Base-by-base conservation (phyloP, 2,113 vertebrate genomes). In the Hippocampus barbouri region DNA sequence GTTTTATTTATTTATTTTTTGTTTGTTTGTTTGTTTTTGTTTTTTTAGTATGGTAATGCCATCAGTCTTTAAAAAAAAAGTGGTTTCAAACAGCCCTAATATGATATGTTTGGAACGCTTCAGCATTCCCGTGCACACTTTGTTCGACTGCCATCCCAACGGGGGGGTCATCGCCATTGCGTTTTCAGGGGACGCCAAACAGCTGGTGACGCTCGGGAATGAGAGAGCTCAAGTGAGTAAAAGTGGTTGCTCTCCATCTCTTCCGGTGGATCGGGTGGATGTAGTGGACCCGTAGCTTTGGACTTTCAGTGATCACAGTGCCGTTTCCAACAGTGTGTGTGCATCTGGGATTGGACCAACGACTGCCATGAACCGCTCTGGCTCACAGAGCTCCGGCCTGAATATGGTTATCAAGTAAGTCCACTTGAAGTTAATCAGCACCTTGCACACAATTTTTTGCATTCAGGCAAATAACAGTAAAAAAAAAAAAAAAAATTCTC, bases 301-400 rank as follows among this genome's bases (percentile, higher is more conserved):
- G 3, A 25, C 56, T 5, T 57, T 23, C 21, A 23, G 49, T 62
- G 16, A 66, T 21, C 47, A 51, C 8, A 18, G 61, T 18, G 8
- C 1, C 0, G 59, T 85, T 21, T 79, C 71, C 68, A 40, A 41
- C 83, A 98, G 97, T 80, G 85, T 77, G 87, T 96, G 11, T 92
- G 89, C 78, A 88, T 99, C 74, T 99, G 97, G 97, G 92, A 91
- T 43, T 99, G 97, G 96, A 96, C 94, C 3, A 89, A 64, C 21
- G 86, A 90, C 1, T 81, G 74, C 7, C 91, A 93, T 30, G 83
- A 79, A 0, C 92, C 94, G 0, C 0, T 86, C 0, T 96, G 93
- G 68, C 88, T 86, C 8, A 85, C 89, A 0, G 77, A 95, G 45
- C 89, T 99, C 43, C 74, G 69, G 65, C 86, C 90, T 15, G 81